phyloP scores from a whole-genome alignment of 2,888 invertebrate species.

The Autographa gamma region DNA sequence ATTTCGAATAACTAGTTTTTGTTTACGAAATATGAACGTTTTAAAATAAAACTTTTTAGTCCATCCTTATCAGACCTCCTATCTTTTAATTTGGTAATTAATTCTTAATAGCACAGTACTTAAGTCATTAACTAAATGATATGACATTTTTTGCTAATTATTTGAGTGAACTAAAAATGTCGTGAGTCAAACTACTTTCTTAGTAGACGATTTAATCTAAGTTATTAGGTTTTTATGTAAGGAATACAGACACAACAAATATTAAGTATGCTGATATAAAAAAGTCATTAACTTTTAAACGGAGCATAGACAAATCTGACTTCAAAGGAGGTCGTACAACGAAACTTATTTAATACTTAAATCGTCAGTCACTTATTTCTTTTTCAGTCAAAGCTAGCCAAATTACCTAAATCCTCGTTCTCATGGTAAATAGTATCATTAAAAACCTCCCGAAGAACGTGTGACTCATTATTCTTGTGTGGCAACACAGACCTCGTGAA shows the following conservation, averaged over 20 bases:
- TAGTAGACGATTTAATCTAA: constrained; percentile 31
- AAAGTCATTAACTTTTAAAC: constrained; percentile 14
- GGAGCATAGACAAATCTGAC: constrained; percentile 49
- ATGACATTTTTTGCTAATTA: neutral
- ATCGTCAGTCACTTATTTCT: constrained; percentile 37
- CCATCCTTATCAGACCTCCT: constrained; percentile 4
- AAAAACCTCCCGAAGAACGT: constrained; percentile 68
- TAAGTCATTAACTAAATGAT: constrained; percentile 1
- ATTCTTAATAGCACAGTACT: neutral
- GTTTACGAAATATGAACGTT: constrained; percentile 5
- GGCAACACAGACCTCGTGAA: constrained; percentile 72
- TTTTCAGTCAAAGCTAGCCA: constrained; percentile 47
- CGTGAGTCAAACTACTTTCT: constrained; percentile 1
- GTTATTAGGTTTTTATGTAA: constrained; percentile 16
- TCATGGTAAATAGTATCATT: constrained; percentile 58
- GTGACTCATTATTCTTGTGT: constrained; percentile 74
- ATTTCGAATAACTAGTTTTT: constrained; percentile 20
- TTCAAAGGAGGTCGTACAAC: constrained; percentile 52
- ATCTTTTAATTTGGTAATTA: constrained; percentile 21
- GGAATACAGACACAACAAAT: constrained; percentile 22
- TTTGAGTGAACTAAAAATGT: neutral
- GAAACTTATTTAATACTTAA: constrained; percentile 40
- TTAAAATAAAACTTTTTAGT: constrained; percentile 22
- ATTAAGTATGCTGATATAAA: constrained; percentile 9
- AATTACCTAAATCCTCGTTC: constrained; percentile 66